Conservation (phyloP, 2,888 invertebrate genomes). For the Lepetodrilus schrolli region DNA sequence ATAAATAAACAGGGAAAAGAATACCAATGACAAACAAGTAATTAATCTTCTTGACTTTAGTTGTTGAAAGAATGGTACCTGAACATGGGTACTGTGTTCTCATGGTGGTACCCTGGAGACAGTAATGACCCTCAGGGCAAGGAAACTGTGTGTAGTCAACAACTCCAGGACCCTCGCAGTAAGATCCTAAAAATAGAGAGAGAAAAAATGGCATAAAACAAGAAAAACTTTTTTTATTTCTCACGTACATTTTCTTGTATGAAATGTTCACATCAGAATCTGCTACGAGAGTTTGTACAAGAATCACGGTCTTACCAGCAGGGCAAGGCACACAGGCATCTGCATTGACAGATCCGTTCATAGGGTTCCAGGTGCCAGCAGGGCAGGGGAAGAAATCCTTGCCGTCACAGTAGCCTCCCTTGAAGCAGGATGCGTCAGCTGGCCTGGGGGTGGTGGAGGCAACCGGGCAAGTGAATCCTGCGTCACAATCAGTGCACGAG, state of each 20-base stretch:
- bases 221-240: not conserved
- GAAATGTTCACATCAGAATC: too few species aligned
- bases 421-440: conserved; percentile 54
- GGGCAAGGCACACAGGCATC: conserved; percentile 64
- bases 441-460: conserved; percentile 65
- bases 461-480: conserved; percentile 67
- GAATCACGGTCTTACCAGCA: conserved; percentile 51
- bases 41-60: too few species aligned
- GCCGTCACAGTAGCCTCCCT: conserved; percentile 72
- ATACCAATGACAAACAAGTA: too few species aligned
- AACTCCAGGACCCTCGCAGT: conserved; percentile 67
- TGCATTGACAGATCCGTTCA: conserved; percentile 57
- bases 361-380: conserved; percentile 67
- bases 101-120: conserved; percentile 62
- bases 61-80: conserved; percentile 52
- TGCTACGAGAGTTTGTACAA: too few species aligned
- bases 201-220: not conserved
- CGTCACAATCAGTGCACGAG: conserved; percentile 58
- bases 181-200: conserved; percentile 67
- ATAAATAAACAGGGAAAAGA: too few species aligned
- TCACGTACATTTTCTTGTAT: too few species aligned
- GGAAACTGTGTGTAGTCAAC: conserved; percentile 50
- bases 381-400: conserved; percentile 60
- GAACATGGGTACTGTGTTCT: conserved; percentile 66
- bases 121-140: conserved; percentile 70